Evolutionary conservation across 2,797 vertebrate species (phyloP).

Genomic region (Leuciscus waleckii): DNA sequence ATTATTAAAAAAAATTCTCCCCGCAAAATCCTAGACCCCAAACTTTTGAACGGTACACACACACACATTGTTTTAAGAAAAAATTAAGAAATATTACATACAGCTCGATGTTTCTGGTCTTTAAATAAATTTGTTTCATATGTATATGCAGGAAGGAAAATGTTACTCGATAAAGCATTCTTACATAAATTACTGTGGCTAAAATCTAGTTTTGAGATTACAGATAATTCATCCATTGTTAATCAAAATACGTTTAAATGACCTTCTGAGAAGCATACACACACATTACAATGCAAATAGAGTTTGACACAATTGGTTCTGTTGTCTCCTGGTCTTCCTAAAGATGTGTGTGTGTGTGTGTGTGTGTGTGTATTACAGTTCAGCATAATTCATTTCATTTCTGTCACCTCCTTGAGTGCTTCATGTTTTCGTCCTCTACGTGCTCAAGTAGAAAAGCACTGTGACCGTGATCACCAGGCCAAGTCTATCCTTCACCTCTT

Average conservation of each 20-base stretch:
- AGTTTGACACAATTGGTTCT: not conserved
- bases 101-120: not conserved
- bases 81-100: no score
- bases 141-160: not conserved
- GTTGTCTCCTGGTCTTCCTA: not conserved
- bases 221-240: not conserved
- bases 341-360: not conserved
- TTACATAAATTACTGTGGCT: not conserved
- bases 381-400: not conserved
- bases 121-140: not conserved
- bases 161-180: not conserved
- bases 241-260: not conserved
- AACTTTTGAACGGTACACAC: no score
- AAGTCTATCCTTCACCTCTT: conserved; percentile 44
- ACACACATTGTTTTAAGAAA: no score
- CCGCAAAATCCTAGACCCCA: no score
- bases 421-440: not conserved
- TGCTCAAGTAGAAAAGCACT: conserved; percentile 32
- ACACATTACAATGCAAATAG: not conserved
- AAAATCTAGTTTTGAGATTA: not conserved
- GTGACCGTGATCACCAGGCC: conserved; percentile 48
- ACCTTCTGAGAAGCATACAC: not conserved
- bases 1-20: no score
- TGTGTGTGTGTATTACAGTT: not conserved
- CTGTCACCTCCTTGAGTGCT: not conserved